These are phyloP conservation scores for Benitochromis conjunctus DNA, from an alignment of 2,113 vertebrate species.

Conservation along the genomic window DNA sequence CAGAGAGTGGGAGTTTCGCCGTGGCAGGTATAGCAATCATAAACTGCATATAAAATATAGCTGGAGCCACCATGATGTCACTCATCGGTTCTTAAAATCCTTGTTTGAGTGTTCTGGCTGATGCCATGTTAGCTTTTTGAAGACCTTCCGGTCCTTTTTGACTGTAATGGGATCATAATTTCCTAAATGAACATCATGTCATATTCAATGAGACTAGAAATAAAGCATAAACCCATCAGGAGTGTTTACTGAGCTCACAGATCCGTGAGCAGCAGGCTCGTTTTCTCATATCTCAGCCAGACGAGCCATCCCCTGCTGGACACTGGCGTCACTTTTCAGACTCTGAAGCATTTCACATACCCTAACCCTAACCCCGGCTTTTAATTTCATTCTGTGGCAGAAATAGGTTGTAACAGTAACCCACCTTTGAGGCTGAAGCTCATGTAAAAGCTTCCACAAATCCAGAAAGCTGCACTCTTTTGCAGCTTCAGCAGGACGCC, in stretches of 20 bases:
- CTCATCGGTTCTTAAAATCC: background rate
- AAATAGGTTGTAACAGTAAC: background rate
- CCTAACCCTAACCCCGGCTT: background rate
- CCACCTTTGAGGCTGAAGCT: background rate
- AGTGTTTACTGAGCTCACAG: background rate
- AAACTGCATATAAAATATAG: background rate
- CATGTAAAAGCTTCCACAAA: background rate
- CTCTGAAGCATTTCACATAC: background rate
- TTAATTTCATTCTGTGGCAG: background rate
- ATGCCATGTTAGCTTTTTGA: background rate
- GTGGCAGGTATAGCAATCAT: background rate
- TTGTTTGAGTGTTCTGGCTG: background rate
- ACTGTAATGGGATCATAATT: background rate
- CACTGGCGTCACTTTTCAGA: background rate
- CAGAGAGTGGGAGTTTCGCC: background rate
- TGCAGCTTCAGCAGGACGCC: background rate
- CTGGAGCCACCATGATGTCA: background rate
- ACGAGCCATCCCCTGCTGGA: background rate
- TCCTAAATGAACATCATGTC: background rate
- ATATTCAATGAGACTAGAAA: background rate
- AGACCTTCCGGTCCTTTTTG: background rate
- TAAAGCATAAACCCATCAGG: background rate
- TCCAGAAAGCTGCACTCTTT: background rate
- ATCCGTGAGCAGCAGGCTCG: background rate
- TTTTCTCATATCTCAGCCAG: background rate